Base-by-base conservation (phyloP, 2,888 invertebrate species). In the Torymus auratus region DNA sequence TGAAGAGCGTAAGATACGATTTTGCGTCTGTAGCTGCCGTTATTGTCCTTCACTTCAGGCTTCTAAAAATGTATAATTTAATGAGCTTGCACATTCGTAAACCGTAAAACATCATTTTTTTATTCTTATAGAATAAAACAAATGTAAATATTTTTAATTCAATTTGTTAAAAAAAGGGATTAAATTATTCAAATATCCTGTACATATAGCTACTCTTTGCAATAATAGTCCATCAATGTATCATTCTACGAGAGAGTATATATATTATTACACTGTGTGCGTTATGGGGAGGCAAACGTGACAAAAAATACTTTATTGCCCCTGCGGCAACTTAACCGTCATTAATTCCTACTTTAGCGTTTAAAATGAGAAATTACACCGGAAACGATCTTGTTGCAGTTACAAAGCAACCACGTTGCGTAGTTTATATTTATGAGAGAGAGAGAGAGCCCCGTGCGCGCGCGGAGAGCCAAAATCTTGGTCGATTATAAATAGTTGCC, bases 401-500 rank as follows among this genome's bases (percentile, higher is more conserved):
- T 76, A 82, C 76, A 82, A 82, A 82, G 78, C 78, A 58, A 61
- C 78, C 28, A 61, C 53, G 76, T 76, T 60, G 60, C 58, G 53
- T 67, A 67, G 75, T 62, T 78, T 81, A 78, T 81, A 69, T 78
- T 69, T 65, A 78, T 70, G 73, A 71, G 73, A 71, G 74, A 70
- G 28, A 28, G 28, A 28, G 28, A 28, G 28, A 67, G 2, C 28
- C 13, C 55, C 14, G 23, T 15, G 15, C 20, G 15, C 60, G 23
- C 58, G 61, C 62, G 56, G 65, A n/a, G 77, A 64, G 81, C 78
- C 77, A 82, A 82, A 80, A 82, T 82, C 80, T 80, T 80, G 77
- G 82, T 83, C 86, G 88, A 89, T 88, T 89, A 89, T 89, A 89
- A 89, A 89, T 89, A 89, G 89, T 89, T 88, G 88, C 85, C 89